A percentile compares a stretch with the other conserved stretches of the same genome.
These are phyloP conservation scores for Onthophagus taurus DNA, from an alignment of 1,140 invertebrate species.

Conservation along the genomic window DNA sequence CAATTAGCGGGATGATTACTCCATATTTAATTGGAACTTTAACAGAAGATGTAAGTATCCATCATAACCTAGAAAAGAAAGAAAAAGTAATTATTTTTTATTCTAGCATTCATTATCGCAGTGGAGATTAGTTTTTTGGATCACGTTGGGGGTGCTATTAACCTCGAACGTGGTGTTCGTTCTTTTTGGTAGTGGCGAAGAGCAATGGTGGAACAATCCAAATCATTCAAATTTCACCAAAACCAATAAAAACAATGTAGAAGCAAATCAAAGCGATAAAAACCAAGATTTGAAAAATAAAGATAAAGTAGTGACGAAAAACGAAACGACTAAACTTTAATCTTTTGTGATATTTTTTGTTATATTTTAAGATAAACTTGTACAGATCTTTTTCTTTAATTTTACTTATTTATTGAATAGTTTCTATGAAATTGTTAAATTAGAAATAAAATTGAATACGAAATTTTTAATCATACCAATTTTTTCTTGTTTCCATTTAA, in stretches of 20 bases:
- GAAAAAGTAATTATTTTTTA: conserved; percentile 16
- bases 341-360: too few species aligned
- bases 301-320: too few species aligned
- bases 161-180: conserved; percentile 64
- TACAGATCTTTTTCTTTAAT: too few species aligned
- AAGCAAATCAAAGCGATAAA: conserved; percentile 1
- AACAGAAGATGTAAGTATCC: conserved; percentile 29
- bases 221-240: conserved; percentile 12
- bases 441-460: too few species aligned
- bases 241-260: not conserved
- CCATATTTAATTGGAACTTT: conserved; percentile 61
- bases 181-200: conserved; percentile 58
- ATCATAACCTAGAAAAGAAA: too few species aligned
- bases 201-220: conserved; percentile 56
- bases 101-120: conserved; percentile 60
- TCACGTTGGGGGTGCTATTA: conserved; percentile 61
- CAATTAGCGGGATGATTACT: conserved; percentile 68
- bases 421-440: too few species aligned
- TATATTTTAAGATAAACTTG: too few species aligned
- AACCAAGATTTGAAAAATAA: too few species aligned
- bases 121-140: conserved; percentile 79
- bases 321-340: too few species aligned
- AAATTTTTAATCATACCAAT: too few species aligned
- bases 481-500: too few species aligned
- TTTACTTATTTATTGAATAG: too few species aligned